A percentile compares a stretch with the other conserved stretches of the same genome.
Conservation (phyloP, 2,888 invertebrate species). For the Calameuta idolon region DNA sequence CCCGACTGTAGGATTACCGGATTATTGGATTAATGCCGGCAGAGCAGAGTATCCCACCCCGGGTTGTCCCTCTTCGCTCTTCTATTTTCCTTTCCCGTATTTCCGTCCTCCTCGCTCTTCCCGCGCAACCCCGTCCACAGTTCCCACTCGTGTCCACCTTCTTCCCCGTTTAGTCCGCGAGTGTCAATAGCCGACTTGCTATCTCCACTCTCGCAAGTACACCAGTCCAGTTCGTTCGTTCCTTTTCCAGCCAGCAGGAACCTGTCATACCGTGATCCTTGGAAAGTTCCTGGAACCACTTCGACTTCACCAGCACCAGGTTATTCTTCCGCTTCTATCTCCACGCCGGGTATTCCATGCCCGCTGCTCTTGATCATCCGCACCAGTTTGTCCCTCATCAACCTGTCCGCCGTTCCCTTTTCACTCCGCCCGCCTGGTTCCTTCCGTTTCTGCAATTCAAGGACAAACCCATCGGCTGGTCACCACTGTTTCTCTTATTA, state of each 20-base stretch:
- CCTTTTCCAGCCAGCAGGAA: background rate
- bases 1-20: slow-evolving; percentile 12
- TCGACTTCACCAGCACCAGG: background rate
- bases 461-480: background rate
- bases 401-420: slow-evolving; percentile 17
- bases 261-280: background rate
- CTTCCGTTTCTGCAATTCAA: slow-evolving; percentile 27
- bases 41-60: background rate
- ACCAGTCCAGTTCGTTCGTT: background rate
- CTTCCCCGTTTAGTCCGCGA: background rate
- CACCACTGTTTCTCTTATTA: background rate
- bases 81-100: background rate
- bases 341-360: background rate
- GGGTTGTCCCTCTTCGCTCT: slow-evolving; percentile 1
- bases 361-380: background rate
- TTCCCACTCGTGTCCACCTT: background rate
- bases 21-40: slow-evolving; percentile 19
- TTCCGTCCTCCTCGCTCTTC: background rate
- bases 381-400: slow-evolving; percentile 10
- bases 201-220: background rate
- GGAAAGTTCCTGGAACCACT: background rate
- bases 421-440: slow-evolving; percentile 32
- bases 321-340: background rate
- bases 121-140: background rate
- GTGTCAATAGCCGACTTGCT: background rate